These are phyloP conservation scores for Trichopoda pennipes DNA, from an alignment of 2,888 invertebrate species.

Conservation along the genomic window DNA sequence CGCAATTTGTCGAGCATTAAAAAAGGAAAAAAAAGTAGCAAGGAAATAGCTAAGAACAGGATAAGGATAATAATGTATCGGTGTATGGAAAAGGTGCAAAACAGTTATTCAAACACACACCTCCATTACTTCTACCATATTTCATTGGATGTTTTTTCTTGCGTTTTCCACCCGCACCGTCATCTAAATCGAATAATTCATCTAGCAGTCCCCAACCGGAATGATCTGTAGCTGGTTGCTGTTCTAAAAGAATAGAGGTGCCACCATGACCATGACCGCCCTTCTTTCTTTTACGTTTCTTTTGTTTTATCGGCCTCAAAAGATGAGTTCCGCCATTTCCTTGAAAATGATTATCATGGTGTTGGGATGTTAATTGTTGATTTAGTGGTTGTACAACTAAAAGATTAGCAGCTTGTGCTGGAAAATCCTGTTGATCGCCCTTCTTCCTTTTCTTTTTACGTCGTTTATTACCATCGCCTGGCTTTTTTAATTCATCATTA, in stretches of 20 bases:
- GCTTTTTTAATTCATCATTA: conserved; percentile 70
- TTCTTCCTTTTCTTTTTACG: conserved; percentile 72
- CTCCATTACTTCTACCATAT: conserved; percentile 81
- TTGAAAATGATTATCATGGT: conserved; percentile 65
- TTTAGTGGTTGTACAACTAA: conserved; percentile 75
- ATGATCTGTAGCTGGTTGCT: conserved; percentile 69
- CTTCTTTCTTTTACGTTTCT: conserved; percentile 76
- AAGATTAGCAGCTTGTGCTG: conserved; percentile 75
- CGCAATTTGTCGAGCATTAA: not conserved
- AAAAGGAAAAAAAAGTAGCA: not conserved
- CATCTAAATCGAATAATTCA: conserved; percentile 72
- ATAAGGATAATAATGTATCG: conserved; percentile 13
- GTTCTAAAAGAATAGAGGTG: conserved; percentile 68
- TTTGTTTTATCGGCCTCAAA: conserved; percentile 72
- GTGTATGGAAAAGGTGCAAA: conserved; percentile 76
- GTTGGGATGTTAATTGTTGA: conserved; percentile 63
- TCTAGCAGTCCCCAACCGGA: conserved; percentile 75
- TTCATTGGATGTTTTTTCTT: conserved; percentile 78
- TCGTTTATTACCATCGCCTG: conserved; percentile 72
- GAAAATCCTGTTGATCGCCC: conserved; percentile 63
- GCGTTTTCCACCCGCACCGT: conserved; percentile 68
- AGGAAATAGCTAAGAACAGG: not conserved
- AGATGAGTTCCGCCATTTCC: conserved; percentile 47
- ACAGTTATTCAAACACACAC: conserved; percentile 79
- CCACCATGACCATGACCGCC: conserved; percentile 42